phyloP scores from a whole-genome alignment of 2,113 vertebrate genomes.

The Pangasianodon hypophthalmus region DNA sequence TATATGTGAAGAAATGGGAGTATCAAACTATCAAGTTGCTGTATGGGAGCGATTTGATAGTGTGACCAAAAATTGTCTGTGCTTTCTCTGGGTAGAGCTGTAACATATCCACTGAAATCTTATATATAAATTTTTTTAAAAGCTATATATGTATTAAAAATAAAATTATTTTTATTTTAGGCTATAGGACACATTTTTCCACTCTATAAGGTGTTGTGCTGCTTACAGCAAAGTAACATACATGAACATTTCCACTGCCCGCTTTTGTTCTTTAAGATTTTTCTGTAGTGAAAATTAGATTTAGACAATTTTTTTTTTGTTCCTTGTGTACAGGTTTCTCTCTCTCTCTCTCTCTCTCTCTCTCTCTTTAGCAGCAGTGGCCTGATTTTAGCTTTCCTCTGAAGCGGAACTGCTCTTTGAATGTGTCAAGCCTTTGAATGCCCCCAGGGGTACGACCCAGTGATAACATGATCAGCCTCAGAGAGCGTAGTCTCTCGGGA shows the following conservation, averaged over 20 bases:
- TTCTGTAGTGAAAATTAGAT: constrained; percentile 1
- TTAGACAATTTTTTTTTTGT: not conserved
- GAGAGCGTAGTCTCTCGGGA: not conserved
- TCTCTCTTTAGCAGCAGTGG: not conserved
- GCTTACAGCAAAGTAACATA: not conserved
- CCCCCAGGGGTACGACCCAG: not conserved
- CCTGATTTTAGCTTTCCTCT: constrained; percentile 16
- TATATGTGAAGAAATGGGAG: too few relatives aligned
- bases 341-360: accelerated
- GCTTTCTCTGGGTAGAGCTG: not conserved
- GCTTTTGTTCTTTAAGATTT: not conserved
- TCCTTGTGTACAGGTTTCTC: not conserved
- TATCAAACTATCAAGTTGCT: too few relatives aligned
- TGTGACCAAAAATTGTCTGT: constrained; percentile 21
- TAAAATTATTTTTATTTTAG: not conserved
- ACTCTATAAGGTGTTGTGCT: not conserved
- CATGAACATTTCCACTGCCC: too few relatives aligned
- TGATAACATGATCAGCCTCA: constrained; percentile 24
- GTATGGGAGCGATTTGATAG: constrained; percentile 7
- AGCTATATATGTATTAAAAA: too few relatives aligned
- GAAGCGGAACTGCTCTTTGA: not conserved
- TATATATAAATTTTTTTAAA: too few relatives aligned
- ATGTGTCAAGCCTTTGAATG: constrained; percentile 2
- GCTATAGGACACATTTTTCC: not conserved
- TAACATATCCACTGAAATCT: too few relatives aligned